A percentile compares a stretch with the other conserved stretches of the same genome.
Conservation (phyloP, 2,797 vertebrate genomes). For the Megalops cyprinoides region DNA sequence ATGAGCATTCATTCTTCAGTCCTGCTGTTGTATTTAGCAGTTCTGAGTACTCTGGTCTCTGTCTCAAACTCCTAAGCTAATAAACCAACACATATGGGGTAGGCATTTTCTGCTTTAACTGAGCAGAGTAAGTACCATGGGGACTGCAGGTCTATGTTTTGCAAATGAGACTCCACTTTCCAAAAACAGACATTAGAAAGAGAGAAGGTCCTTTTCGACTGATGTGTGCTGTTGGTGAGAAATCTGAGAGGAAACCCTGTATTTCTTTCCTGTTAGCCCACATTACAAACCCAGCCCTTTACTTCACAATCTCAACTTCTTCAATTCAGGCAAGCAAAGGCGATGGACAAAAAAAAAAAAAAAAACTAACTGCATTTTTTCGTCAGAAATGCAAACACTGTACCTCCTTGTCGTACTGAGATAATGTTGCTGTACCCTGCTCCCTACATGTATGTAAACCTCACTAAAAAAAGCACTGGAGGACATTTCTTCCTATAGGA, state of each 20-base stretch:
- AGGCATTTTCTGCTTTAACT: neutral
- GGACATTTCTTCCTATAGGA: neutral
- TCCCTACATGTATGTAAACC: neutral
- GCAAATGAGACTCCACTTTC: neutral
- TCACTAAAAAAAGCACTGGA: slow-evolving; percentile 5
- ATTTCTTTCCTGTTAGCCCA: neutral
- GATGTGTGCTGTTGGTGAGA: neutral
- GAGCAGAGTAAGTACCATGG: neutral
- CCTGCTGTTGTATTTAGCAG: too few relatives aligned
- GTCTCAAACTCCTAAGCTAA: too few relatives aligned
- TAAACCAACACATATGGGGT: too few relatives aligned
- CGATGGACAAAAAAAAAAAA: too few relatives aligned
- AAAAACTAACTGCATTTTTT: neutral
- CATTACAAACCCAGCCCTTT: neutral
- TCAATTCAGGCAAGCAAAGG: neutral
- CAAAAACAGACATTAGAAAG: neutral
- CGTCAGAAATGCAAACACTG: neutral
- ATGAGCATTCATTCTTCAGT: too few relatives aligned
- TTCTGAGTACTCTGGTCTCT: too few relatives aligned
- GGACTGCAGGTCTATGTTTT: neutral
- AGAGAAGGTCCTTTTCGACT: neutral
- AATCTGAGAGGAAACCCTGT: neutral
- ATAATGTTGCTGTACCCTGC: neutral
- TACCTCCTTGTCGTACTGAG: neutral
- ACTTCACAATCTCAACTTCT: neutral